Base-by-base conservation (phyloP, 2,888 invertebrate species). In the Phengaris arion region DNA sequence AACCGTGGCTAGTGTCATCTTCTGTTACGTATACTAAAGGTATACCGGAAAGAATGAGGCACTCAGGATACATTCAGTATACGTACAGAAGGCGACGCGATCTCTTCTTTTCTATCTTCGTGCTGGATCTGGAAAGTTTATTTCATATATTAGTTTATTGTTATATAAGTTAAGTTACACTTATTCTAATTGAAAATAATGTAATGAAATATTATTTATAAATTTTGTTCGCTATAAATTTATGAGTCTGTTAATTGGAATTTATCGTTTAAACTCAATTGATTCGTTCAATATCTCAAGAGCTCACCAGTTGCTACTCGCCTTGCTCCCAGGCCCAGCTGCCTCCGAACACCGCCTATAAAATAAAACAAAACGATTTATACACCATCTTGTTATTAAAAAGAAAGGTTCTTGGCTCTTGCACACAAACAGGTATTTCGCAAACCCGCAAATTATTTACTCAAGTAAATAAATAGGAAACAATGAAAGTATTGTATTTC, bases 41-140 rank as follows among this genome's bases (percentile, higher is more conserved):
- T 98, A 98, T 98, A 98, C 98, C 98, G 98, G 98, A 98, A 96
- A 97, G 96, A 93, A 92, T 93, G 95, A 96, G 94, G 97, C 98
- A 98, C 98, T 98, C 98, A 98, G 98, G 98, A 98, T 98, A 98
- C 98, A 98, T 98, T 98, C 98, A 98, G 98, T 98, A 98, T 98
- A 98, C 98, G 98, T 98, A 97, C 97, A 98, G 97, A 98, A 97
- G 96, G 97, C 97, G 94, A 94, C 94, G 95, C 95, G 90, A 87
- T 85, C 79, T 92, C 94, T 94, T 92, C 94, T 86, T 86, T 88
- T 85, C 86, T 82, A 77, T 78, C 77, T 77, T 76, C 74, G 46
- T 55, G 35, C 78, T 82, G 80, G 85, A 75, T 78, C 78, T 79
- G 77, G 5, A 78, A 79, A 51, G 73, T 76, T 73, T 75, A 79